phyloP scores from a whole-genome alignment of 2,888 invertebrate species.

The Cinara cedri region DNA sequence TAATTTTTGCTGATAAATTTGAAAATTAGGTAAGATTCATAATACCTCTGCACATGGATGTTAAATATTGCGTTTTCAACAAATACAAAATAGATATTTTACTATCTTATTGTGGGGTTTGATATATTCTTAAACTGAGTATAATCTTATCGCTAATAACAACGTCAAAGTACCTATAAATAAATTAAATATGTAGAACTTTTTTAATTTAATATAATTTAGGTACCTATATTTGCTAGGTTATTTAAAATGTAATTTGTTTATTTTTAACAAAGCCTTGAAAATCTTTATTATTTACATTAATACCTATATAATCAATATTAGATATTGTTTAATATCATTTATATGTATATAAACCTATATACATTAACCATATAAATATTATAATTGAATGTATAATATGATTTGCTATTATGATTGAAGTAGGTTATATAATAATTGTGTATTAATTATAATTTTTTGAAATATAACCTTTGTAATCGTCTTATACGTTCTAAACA shows the following conservation, averaged over 20 bases:
- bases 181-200: background rate
- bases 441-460: slow-evolving; percentile 7
- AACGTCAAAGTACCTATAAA: background rate
- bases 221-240: background rate
- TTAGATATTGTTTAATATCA: background rate
- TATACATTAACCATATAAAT: background rate
- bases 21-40: slow-evolving; percentile 49
- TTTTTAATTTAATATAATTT: background rate
- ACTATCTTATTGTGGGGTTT: slow-evolving; percentile 10
- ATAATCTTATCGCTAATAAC: background rate
- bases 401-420: background rate
- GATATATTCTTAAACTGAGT: background rate
- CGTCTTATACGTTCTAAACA: background rate
- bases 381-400: background rate
- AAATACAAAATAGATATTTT: background rate
- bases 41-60: slow-evolving; percentile 31
- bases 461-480: slow-evolving; percentile 3
- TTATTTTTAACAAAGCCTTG: background rate
- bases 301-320: background rate
- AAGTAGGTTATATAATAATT: slow-evolving; percentile 21
- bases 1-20: slow-evolving; percentile 45
- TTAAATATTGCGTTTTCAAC: slow-evolving; percentile 43
- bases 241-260: background rate
- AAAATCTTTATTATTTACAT: slow-evolving; percentile 2
- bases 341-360: background rate